Conservation (phyloP, 2,888 invertebrate genomes). For the Orgyia antiqua region DNA sequence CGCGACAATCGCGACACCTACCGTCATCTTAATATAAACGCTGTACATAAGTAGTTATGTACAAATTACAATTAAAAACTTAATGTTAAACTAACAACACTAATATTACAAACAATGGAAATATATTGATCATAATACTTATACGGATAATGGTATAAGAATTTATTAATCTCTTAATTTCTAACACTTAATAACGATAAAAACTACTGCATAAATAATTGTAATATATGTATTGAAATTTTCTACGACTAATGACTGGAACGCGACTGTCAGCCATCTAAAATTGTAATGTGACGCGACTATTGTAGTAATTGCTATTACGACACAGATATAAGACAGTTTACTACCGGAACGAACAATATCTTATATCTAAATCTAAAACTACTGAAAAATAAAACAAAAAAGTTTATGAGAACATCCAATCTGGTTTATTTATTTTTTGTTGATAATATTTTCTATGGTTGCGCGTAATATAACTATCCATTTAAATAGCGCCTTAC, state of each 20-base stretch:
- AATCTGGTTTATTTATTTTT: too few relatives aligned
- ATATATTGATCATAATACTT: constrained; percentile 75
- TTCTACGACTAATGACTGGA: constrained; percentile 67
- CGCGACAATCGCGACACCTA: constrained; percentile 27
- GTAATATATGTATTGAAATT: constrained; percentile 56
- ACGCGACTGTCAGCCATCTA: constrained; percentile 62
- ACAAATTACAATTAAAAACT: constrained; percentile 60
- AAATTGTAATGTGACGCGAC: constrained; percentile 13
- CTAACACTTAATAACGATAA: constrained; percentile 54
- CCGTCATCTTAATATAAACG: constrained; percentile 40
- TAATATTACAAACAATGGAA: constrained; percentile 68
- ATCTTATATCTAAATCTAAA: constrained; percentile 16
- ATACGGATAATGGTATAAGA: constrained; percentile 72
- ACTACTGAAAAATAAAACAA: constrained; percentile 9
- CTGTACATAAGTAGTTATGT: constrained; percentile 75
- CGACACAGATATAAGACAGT: constrained; percentile 3
- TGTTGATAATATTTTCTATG: too few relatives aligned
- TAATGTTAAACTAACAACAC: constrained; percentile 50
- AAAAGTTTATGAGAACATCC: constrained; percentile 10
- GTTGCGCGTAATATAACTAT: too few relatives aligned
- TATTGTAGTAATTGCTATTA: background rate
- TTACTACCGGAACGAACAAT: constrained; percentile 12
- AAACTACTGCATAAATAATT: constrained; percentile 62
- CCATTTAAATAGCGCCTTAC: constrained; percentile 21
- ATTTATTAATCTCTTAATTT: constrained; percentile 53